Base-by-base conservation (phyloP, 1,140 invertebrate species). In the Ruditapes philippinarum region DNA sequence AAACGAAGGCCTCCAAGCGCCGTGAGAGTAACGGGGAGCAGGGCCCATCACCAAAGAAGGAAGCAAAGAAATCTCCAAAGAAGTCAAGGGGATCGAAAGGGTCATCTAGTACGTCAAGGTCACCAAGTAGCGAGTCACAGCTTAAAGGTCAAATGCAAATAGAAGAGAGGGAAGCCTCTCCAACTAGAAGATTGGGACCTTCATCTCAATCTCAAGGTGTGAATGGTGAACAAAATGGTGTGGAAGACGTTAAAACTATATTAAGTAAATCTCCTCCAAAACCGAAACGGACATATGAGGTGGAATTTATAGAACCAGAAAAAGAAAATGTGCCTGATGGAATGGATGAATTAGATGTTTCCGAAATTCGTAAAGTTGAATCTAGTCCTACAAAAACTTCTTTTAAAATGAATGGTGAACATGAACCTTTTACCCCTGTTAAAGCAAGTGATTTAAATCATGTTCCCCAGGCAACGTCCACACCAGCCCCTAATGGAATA, bases 401-500 rank as follows among this genome's bases (percentile, higher is more conserved):
- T 0, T 70, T 79, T 19, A 90, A 80, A 82, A 79, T 91, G 54
- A 90, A 91, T n/a, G 65, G 60, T 14, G 84, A 83, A 7, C 68
- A 91, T 25, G 91, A 93, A n/a, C 89, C 90, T 36, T 57, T 92
- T 45, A 93, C 92, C 0, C 92, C 92, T 33, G 62, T 91, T 36
- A 85, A 91, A 49, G 80, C 88, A 51, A 88, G 57, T 73, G 89
- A 91, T 45, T 88, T 91, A 36, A 91, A 92, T 65, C 84, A 90
- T 49, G 40, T 86, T 19, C 91, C 92, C 19, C 91, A 92, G 85
- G 92, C 91, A 11, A 92, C 92, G 17, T 93, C 92, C 2, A 93
- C 92, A 25, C 92, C 92, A 14, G 90, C 92, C 4, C 90, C 86
- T 1, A 93, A 93, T 80, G 92, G 92, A 49, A 80, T 92, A 19